Conservation (phyloP, 2,797 vertebrate species). For the Smutsia gigantea region DNA sequence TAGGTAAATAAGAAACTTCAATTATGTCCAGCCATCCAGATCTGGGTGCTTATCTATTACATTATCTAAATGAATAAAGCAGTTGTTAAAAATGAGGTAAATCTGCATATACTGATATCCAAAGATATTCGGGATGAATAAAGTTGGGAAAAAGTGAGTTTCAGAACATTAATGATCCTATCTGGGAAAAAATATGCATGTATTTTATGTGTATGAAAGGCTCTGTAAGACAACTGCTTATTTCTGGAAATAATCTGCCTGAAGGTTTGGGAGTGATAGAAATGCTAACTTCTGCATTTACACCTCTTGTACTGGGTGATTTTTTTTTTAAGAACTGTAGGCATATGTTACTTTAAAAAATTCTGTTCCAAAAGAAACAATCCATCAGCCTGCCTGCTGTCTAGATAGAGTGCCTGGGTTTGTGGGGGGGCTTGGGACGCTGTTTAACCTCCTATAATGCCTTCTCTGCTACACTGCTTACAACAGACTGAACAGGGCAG, state of each 20-base stretch:
- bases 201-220: not conserved
- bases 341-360: not conserved
- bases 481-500: not conserved
- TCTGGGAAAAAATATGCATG: not conserved
- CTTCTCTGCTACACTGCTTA: not conserved
- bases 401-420: not conserved
- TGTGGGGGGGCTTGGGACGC: too few species aligned
- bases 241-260: not conserved
- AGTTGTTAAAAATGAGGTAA: constrained; percentile 6
- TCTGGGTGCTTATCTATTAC: not conserved
- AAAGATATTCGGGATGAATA: not conserved
- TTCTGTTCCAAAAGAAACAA: not conserved
- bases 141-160: not conserved
- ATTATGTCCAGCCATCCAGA: not conserved
- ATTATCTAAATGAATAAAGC: not conserved
- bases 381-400: not conserved
- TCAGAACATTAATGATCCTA: not conserved
- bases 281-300: not conserved
- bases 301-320: not conserved
- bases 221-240: not conserved
- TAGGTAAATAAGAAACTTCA: not conserved
- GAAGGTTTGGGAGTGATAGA: not conserved
- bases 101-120: not conserved
- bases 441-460: not conserved
- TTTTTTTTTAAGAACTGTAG: not conserved